Evolutionary conservation across 2,888 invertebrate genomes (phyloP), one percentile per base, ranked within the genome.

Genomic region (Catocala fraxini): DNA sequence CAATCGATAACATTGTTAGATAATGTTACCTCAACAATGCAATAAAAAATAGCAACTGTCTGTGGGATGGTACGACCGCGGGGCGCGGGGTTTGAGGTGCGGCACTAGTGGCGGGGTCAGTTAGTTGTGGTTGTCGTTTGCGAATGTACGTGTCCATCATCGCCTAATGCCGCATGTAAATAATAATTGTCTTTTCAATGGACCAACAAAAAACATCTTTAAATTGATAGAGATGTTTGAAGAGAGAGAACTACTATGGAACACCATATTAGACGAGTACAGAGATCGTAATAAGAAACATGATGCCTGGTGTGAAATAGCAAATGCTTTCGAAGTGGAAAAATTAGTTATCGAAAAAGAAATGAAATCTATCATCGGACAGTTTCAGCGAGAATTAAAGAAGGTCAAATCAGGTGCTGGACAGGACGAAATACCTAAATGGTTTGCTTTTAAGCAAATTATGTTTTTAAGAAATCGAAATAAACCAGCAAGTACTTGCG

Each of bases 281-380:
- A 64, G 62, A 59, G 62, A 68, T 51, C 64, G 68, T 59, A 59
- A 55, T 57, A 65, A 67, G 45, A 70, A 67, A 70, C 64, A 70
- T 59, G 61, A 63, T 55, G 69, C 65, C 52, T 65, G 63, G 65
- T 61, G 59, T 58, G 58, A 66, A 66, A 58, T 65, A 61, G 63
- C 63, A 45, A 56, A 51, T 59, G 62, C 59, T 62, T 68, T 64
- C 59, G 62, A 65, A 64, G 2, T 68, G 54, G 68, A 68, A 59
- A 68, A 68, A 65, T 49, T 62, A 53, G 48, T 53, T 53, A 56
- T 68, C n/a, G 43, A 43, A 43, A 43, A n/a, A 43, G n/a, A 43
- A 11, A 43, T 43, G 43, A 43, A n/a, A 11, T 43, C 43, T 9
- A 5, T 43, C 11, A 11, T 43, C 7, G 43, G 43, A 11, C 43